These are phyloP conservation scores for Daubentonia madagascariensis DNA, from an alignment of 2,113 vertebrate species.

Conservation along the genomic window DNA sequence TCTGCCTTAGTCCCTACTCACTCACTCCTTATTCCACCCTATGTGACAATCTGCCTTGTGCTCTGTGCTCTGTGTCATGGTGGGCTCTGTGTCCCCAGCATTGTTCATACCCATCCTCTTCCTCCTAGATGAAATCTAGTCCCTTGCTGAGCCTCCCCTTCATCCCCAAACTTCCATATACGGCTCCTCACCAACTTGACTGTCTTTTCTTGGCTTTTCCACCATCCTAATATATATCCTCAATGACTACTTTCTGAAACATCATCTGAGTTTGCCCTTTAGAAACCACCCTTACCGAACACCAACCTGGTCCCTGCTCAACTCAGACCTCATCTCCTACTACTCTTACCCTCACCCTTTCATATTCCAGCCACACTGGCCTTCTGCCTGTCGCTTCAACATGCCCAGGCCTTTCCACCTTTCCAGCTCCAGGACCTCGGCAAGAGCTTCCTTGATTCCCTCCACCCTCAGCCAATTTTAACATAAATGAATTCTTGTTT, in stretches of 20 bases:
- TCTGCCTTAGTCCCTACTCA: fast-evolving
- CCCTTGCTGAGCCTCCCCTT: background rate
- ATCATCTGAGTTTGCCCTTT: background rate
- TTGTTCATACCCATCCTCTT: background rate
- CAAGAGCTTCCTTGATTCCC: background rate
- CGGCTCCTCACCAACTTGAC: background rate
- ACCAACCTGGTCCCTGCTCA: background rate
- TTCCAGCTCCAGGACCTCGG: background rate
- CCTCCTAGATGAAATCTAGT: background rate
- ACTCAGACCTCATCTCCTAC: background rate
- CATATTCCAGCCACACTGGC: background rate
- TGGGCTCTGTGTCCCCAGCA: background rate
- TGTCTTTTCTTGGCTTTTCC: background rate
- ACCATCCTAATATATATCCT: background rate
- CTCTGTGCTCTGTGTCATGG: background rate
- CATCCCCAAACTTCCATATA: background rate
- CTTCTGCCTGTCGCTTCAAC: background rate
- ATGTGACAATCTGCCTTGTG: no score
- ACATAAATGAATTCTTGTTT: background rate
- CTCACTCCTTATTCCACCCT: background rate
- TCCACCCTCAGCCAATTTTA: background rate
- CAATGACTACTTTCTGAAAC: background rate
- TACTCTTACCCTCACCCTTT: background rate
- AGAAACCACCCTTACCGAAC: background rate
- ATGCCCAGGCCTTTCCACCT: background rate